Conservation (phyloP, 2,797 vertebrate species). For the Pantherophis vulpinus region DNA sequence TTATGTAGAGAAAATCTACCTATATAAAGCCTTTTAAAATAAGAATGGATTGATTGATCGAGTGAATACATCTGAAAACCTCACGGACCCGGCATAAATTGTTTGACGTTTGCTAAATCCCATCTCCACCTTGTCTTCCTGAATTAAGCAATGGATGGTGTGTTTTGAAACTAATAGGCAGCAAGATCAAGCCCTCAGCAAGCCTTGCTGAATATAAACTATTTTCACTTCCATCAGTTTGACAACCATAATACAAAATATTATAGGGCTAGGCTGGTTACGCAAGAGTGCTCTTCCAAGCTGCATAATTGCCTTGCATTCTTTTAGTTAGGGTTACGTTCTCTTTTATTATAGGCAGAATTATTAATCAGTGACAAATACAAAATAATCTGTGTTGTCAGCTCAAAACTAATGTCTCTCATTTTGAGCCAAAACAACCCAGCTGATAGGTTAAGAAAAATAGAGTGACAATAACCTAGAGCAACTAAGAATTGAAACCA, state of each 20-base stretch:
- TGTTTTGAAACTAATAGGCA: not conserved
- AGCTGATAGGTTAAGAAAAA: conserved; percentile 34
- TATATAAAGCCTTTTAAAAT: not conserved
- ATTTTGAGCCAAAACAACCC: conserved; percentile 31
- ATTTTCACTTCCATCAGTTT: not conserved
- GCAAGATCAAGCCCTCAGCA: not conserved
- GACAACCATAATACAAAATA: not conserved
- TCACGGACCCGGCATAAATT: not conserved
- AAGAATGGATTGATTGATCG: not conserved
- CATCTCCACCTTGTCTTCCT: not conserved
- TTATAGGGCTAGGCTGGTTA: not conserved
- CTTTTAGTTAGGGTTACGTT: not conserved
- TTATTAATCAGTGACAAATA: conserved; percentile 34
- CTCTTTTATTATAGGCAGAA: conserved; percentile 23
- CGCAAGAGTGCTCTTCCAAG: not conserved
- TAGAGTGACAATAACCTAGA: conserved; percentile 18
- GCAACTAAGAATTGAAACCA: conserved; percentile 18
- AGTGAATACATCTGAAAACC: not conserved
- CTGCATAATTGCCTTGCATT: not conserved
- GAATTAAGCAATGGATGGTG: not conserved
- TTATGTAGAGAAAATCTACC: not conserved
- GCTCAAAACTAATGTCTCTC: conserved; percentile 1
- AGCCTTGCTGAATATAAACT: not conserved
- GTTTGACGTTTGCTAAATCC: not conserved
- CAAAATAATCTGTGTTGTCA: not conserved